Percentiles rank a stretch among this genome's conserved stretches.
Evolutionary conservation across 2,888 invertebrate species (phyloP).

Genomic region (Tipula helvola): DNA sequence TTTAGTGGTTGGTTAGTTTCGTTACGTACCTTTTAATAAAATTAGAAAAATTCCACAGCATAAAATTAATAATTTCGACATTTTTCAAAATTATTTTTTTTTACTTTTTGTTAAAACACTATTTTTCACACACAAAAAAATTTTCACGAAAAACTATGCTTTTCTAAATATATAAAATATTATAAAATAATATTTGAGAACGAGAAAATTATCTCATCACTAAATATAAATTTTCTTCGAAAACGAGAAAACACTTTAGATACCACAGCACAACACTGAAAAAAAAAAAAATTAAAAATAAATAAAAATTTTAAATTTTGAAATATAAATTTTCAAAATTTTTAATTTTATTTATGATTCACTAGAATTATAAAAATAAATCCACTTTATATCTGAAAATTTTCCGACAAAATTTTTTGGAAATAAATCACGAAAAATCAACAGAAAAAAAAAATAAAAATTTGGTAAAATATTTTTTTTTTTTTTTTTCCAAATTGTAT

Average conservation of each 20-base stretch:
- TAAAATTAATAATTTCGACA: neutral
- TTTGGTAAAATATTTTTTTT: neutral
- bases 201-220: constrained; percentile 4
- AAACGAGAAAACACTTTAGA: neutral
- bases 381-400: neutral
- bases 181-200: neutral
- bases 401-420: neutral
- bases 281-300: neutral
- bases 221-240: neutral
- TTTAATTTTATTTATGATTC: neutral
- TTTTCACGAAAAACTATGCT: neutral
- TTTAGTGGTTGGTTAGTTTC: neutral
- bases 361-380: no score
- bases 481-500: neutral
- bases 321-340: neutral
- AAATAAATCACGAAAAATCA: neutral
- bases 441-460: neutral
- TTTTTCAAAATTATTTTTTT: neutral
- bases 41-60: neutral
- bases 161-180: neutral
- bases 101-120: neutral
- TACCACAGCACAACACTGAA: neutral
- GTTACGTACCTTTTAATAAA: neutral
- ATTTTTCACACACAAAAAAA: neutral
- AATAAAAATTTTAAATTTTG: neutral